These are phyloP conservation scores for Acanthurus lineatus DNA, from an alignment of 2,797 vertebrate species.

Conservation along the genomic window DNA sequence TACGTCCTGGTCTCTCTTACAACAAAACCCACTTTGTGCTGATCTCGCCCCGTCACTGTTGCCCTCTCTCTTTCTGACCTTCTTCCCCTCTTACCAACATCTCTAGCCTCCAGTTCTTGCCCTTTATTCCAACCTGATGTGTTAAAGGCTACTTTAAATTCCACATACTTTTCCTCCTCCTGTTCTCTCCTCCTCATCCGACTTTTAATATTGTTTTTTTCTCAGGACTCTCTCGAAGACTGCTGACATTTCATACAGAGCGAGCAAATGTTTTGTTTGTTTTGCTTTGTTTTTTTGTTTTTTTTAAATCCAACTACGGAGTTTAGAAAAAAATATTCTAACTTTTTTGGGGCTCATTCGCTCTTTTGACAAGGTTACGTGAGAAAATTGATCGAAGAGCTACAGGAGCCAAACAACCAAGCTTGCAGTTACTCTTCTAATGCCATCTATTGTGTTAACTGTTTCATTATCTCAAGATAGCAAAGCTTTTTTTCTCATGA, in stretches of 20 bases:
- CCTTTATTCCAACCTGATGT: conserved; percentile 28
- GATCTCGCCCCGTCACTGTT: conserved; percentile 9
- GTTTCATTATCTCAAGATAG: too few species aligned
- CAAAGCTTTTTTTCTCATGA: too few species aligned
- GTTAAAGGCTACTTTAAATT: conserved; percentile 21
- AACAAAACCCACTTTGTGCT: conserved; percentile 49
- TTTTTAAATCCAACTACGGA: not conserved
- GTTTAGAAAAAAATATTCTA: not conserved
- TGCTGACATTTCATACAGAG: not conserved
- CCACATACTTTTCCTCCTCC: conserved; percentile 1
- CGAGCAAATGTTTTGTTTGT: not conserved
- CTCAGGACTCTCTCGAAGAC: not conserved
- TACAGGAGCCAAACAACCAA: too few species aligned
- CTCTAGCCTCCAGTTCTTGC: conserved; percentile 3
- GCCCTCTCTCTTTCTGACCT: conserved; percentile 28
- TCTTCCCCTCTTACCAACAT: conserved; percentile 10
- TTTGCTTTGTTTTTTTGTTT: not conserved
- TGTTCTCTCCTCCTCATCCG: conserved; percentile 18
- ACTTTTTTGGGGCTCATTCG: not conserved
- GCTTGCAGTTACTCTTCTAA: too few species aligned
- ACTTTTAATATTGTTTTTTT: not conserved
- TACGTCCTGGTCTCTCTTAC: conserved; percentile 50
- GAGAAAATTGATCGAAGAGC: not conserved
- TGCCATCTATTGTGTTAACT: too few species aligned
- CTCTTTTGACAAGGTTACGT: not conserved